These are phyloP conservation scores for Parthenolecanium corni DNA, from an alignment of 2,888 invertebrate species.

Conservation along the genomic window DNA sequence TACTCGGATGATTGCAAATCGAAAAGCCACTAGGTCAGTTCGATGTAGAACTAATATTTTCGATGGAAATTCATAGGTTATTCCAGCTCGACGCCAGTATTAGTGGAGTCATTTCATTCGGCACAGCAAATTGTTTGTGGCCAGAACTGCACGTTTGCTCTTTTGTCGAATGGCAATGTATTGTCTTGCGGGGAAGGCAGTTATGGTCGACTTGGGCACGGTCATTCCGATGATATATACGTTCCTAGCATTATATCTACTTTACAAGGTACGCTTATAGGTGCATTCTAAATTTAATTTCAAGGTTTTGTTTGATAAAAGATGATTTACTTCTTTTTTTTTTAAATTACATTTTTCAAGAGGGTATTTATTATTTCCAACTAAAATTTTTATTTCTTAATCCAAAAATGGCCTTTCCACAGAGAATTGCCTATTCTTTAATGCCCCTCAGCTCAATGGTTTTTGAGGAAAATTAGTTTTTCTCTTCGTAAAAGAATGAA, in stretches of 20 bases:
- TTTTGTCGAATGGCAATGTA: slow-evolving; percentile 49
- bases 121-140: slow-evolving; percentile 51
- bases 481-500: no score
- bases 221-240: slow-evolving; percentile 51
- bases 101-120: slow-evolving; percentile 38
- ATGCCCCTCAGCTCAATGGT: no score
- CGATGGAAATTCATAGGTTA: slow-evolving; percentile 43
- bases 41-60: neutral
- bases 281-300: slow-evolving; percentile 31
- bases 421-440: no score
- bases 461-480: no score
- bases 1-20: neutral
- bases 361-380: neutral
- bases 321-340: no score
- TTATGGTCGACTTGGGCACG: slow-evolving; percentile 51
- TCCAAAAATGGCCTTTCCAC: no score
- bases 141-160: slow-evolving; percentile 53
- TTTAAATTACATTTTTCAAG: no score
- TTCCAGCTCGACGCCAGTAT: slow-evolving; percentile 43
- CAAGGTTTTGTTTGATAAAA: no score
- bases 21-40: neutral
- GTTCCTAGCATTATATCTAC: slow-evolving; percentile 47
- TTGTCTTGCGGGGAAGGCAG: slow-evolving; percentile 54
- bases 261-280: slow-evolving; percentile 42
- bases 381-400: no score